Percentiles rank a stretch among this genome's conserved stretches.
phyloP scores from a whole-genome alignment of 2,888 invertebrate species.

The Orthosia incerta region DNA sequence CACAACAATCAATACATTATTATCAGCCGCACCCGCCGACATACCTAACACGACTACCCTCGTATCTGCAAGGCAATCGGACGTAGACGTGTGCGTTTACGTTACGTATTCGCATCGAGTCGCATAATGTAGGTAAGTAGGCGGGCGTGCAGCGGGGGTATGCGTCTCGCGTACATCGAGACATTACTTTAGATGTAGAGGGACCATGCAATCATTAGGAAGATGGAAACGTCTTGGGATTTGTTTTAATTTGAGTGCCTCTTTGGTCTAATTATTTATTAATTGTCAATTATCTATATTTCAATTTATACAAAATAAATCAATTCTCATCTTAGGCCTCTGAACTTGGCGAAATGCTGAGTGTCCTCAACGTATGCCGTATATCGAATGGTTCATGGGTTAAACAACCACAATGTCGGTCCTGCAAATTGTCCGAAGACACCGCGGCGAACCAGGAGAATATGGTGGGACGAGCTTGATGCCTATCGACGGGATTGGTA shows the following conservation, averaged over 20 bases:
- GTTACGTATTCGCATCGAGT: constrained; percentile 34
- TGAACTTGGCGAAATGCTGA: too few species aligned
- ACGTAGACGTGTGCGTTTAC: constrained; percentile 7
- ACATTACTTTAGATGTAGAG: constrained; percentile 54
- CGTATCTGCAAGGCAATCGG: constrained; percentile 27
- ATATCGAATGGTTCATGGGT: too few species aligned
- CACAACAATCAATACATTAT: constrained; percentile 17
- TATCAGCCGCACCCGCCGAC: constrained; percentile 3
- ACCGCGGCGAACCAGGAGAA: too few species aligned
- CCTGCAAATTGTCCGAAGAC: too few species aligned
- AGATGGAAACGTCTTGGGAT: neutral
- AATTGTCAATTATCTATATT: too few species aligned
- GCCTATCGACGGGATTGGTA: too few species aligned
- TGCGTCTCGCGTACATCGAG: constrained; percentile 52
- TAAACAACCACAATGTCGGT: too few species aligned
- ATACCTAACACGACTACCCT: neutral
- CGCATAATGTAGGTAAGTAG: constrained; percentile 53
- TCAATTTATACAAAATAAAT: too few species aligned
- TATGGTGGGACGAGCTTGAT: too few species aligned
- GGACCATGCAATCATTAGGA: neutral
- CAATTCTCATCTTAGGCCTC: too few species aligned
- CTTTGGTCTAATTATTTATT: too few species aligned
- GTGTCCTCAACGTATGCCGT: too few species aligned
- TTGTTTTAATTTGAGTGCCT: neutral
- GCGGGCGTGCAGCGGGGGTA: constrained; percentile 53